Conservation (phyloP, 53 echinoderm and acorn worm genomes). For the Paracentrotus lividus region DNA sequence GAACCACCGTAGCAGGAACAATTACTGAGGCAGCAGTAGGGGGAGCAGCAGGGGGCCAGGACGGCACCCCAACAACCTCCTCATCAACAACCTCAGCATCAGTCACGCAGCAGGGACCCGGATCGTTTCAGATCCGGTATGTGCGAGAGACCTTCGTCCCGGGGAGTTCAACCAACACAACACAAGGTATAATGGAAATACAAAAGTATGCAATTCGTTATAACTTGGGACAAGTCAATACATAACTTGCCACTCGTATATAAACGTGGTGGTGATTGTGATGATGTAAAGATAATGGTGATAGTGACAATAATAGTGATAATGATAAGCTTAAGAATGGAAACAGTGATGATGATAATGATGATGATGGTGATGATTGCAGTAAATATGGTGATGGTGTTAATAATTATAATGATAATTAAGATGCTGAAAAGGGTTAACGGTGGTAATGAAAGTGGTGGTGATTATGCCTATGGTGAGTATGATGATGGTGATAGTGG, state of each 20-base stretch:
- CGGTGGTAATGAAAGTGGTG: neutral
- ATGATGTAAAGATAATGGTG: too few relatives aligned
- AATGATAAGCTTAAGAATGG: neutral
- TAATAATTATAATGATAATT: neutral
- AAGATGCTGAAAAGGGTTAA: neutral
- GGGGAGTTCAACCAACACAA: neutral
- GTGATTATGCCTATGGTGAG: neutral
- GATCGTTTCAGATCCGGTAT: slow-evolving; percentile 49
- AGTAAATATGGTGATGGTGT: neutral
- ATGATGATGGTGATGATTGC: neutral
- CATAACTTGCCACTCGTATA: neutral
- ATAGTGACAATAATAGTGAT: neutral
- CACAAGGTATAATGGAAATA: slow-evolving; percentile 7
- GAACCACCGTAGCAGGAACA: neutral
- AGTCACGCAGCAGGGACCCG: neutral
- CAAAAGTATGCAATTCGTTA: neutral
- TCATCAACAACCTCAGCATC: neutral
- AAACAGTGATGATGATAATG: neutral
- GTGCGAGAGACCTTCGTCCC: slow-evolving; percentile 41
- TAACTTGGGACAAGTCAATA: neutral
- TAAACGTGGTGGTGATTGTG: neutral
- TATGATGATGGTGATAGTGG: neutral
- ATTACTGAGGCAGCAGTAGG: neutral
- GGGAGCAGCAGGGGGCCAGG: neutral
- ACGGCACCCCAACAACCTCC: neutral